A percentile compares a stretch with the other conserved stretches of the same genome.
Conservation (phyloP, 2,888 invertebrate genomes). For the Spatulosminthurus flaviceps region DNA sequence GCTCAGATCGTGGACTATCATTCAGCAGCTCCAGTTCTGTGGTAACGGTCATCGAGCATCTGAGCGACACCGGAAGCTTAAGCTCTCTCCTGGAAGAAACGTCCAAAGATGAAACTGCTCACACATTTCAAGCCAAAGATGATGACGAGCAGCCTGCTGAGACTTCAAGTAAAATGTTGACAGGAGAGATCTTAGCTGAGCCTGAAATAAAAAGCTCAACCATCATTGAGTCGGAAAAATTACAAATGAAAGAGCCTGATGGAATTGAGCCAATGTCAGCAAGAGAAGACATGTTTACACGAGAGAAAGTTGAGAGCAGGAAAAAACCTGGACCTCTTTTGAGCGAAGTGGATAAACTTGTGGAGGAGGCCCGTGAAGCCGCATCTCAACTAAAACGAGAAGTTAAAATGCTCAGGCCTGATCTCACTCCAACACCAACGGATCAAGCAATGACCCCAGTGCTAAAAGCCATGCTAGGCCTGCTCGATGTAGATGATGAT, state of each 20-base stretch:
- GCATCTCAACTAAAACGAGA: slow-evolving; percentile 64
- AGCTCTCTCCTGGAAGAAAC: slow-evolving; percentile 21
- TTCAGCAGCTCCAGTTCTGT: slow-evolving; percentile 57
- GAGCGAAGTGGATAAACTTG: slow-evolving; percentile 68
- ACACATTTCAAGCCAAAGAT: background rate
- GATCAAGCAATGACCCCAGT: slow-evolving; percentile 63
- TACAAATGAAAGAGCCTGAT: background rate
- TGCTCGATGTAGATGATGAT: slow-evolving; percentile 58
- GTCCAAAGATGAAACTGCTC: background rate
- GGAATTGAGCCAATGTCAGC: background rate
- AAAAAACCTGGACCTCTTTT: slow-evolving; percentile 67
- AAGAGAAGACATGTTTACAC: background rate
- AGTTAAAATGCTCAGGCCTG: slow-evolving; percentile 62
- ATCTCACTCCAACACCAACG: slow-evolving; percentile 62
- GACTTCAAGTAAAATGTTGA: too few relatives aligned
- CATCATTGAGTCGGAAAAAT: too few relatives aligned
- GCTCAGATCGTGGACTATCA: slow-evolving; percentile 16
- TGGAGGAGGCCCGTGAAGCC: slow-evolving; percentile 71
- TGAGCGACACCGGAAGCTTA: slow-evolving; percentile 37
- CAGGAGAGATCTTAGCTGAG: too few relatives aligned
- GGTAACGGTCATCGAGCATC: slow-evolving; percentile 50
- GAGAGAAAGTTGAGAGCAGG: slow-evolving; percentile 56
- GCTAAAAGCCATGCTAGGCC: slow-evolving; percentile 61
- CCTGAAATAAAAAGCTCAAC: too few relatives aligned
- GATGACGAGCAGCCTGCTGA: too few relatives aligned